Base-by-base conservation (phyloP, 1,140 invertebrate species). In the Drosophila aff. region DNA sequence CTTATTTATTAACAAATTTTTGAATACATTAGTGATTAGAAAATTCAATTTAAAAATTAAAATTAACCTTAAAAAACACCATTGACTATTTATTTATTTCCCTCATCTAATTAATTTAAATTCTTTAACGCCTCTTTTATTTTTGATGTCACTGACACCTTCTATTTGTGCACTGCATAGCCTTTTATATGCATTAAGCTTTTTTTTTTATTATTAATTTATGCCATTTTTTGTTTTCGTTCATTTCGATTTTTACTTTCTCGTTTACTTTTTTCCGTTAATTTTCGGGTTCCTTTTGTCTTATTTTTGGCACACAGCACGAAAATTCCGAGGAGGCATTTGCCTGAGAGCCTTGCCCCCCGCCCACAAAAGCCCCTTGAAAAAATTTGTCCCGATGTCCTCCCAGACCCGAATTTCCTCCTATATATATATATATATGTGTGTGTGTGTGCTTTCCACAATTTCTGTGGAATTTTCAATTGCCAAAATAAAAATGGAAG, bases 131-230 rank as follows among this genome's bases (percentile, higher is more conserved):
- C 65, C 16, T 52, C 13, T 21, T 11, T 40, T 23, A 60, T 64
- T 66, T 57, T 50, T 82, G 80, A 77, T 76, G 80, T 69, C 83
- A 83, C 64, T 46, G 43, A 46, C 38, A 15, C 38, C 9, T 59
- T 31, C 9, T 49, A 15, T 77, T 33, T 76, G 49, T 57, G 36
- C 43, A 55, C 18, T 23, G 23, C 46, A 53, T 47, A 43, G 60
- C 38, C 46, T 26, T 26, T 33, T 40, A 31, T 31, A 47, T 64
- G 43, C 49, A 55, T 50, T 78, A 43, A 60, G 26, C 38, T 49
- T 72, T 76, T 68, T 57, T 76, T 87, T 82, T 80, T 75, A 72
- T 78, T 84, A 84, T 89, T 89, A 89, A 87, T 87, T 89, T 87
- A 83, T 83, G 84, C 80, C 83, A 83, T 89, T 87, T 87, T 89